phyloP scores from a whole-genome alignment of 2,113 vertebrate species.

The Platysteira castanea region DNA sequence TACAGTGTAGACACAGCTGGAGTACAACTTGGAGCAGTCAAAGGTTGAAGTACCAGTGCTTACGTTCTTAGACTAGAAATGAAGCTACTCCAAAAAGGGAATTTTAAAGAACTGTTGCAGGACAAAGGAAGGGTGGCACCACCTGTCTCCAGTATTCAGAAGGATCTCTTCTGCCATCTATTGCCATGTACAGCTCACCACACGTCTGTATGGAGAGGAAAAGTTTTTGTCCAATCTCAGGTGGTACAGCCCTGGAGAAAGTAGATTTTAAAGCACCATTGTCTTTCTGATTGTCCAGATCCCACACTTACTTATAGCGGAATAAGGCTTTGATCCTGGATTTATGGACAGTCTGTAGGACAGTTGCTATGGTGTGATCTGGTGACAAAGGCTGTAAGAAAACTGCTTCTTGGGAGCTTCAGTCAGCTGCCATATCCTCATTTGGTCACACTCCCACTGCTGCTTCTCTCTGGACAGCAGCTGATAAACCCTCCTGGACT shows the following conservation, averaged over 20 bases:
- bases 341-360: background rate
- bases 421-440: background rate
- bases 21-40: background rate
- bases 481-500: background rate
- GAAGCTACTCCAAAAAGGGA: background rate
- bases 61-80: background rate
- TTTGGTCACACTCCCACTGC: background rate
- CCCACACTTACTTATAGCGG: accelerated
- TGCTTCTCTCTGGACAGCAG: background rate
- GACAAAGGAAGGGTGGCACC: conserved; percentile 42
- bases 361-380: background rate
- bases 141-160: conserved; percentile 6
- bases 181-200: conserved; percentile 47
- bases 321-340: background rate
- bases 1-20: background rate
- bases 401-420: background rate
- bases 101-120: background rate
- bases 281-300: background rate
- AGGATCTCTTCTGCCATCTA: conserved; percentile 65
- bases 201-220: background rate
- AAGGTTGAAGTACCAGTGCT: background rate
- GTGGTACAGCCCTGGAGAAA: background rate
- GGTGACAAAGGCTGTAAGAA: background rate
- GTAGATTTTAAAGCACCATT: background rate
- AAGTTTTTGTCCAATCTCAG: background rate